Conservation (phyloP, 2,888 invertebrate species). For the Mechanitis mazaeus region DNA sequence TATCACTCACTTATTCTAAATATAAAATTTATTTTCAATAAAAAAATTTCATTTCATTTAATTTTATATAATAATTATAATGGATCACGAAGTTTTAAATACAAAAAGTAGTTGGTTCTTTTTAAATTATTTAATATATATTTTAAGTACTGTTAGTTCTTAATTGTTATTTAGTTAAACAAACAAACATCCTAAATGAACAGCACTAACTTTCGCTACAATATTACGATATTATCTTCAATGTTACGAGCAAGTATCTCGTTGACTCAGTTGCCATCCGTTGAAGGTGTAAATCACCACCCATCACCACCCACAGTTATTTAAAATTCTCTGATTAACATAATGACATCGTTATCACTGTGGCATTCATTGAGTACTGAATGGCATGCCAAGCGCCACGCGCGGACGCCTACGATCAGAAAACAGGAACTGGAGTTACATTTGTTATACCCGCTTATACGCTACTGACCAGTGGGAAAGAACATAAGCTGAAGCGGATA, state of each 20-base stretch:
- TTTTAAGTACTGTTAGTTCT: too few relatives aligned
- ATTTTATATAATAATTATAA: too few relatives aligned
- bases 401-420: constrained; percentile 32
- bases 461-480: constrained; percentile 18
- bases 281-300: constrained; percentile 14
- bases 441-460: constrained; percentile 39
- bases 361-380: constrained; percentile 35
- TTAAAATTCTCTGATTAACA: constrained; percentile 20
- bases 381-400: constrained; percentile 35
- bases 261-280: too few relatives aligned
- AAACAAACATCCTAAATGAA: neutral
- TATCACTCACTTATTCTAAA: too few relatives aligned
- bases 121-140: too few relatives aligned
- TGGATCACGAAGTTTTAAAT: too few relatives aligned
- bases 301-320: constrained; percentile 9
- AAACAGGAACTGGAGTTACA: constrained; percentile 46
- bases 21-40: too few relatives aligned
- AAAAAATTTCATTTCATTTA: too few relatives aligned
- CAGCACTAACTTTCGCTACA: neutral
- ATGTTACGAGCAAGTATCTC: constrained; percentile 9
- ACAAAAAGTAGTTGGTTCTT: too few relatives aligned
- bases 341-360: constrained; percentile 18
- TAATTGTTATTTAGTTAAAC: neutral
- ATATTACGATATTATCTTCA: neutral
- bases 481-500: constrained; percentile 1